phyloP scores from a whole-genome alignment of 2,888 invertebrate species.

The Xanthia togata region DNA sequence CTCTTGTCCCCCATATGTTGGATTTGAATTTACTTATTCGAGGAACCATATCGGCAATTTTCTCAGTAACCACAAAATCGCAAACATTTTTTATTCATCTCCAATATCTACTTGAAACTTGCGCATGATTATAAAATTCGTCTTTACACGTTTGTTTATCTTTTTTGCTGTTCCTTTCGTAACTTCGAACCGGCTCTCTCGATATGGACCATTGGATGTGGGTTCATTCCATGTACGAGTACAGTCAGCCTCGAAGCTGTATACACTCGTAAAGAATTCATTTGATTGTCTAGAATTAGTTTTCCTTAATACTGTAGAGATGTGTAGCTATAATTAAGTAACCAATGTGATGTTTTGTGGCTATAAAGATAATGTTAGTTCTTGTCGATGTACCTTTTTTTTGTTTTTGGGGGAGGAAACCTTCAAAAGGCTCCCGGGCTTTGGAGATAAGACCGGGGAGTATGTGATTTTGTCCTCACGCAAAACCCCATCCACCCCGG shows the following conservation, averaged over 20 bases:
- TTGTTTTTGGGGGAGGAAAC: not conserved
- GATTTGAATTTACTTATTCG: not conserved
- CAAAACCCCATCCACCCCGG: not conserved
- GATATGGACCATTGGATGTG: constrained; percentile 62
- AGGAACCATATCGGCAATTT: not conserved
- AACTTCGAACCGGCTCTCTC: constrained; percentile 67
- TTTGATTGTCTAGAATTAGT: not conserved
- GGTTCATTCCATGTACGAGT: constrained; percentile 45
- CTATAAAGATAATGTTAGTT: not conserved
- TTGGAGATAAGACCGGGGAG: not conserved
- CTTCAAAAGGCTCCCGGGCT: not conserved
- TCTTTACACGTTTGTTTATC: constrained; percentile 63
- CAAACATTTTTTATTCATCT: constrained; percentile 1
- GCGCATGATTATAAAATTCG: constrained; percentile 43
- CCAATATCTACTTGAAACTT: constrained; percentile 25
- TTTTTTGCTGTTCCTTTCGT: constrained; percentile 67
- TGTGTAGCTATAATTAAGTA: not conserved
- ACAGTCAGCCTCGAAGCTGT: constrained; percentile 29
- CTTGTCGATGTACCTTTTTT: no score
- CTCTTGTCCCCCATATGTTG: not conserved
- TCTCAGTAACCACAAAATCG: not conserved
- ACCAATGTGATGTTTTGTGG: not conserved
- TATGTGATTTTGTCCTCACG: not conserved
- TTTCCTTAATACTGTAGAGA: not conserved
- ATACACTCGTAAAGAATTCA: not conserved